Evolutionary conservation across 2,113 vertebrate species (phyloP), one percentile per base, ranked within the genome.

Genomic region (Struthio camelus): DNA sequence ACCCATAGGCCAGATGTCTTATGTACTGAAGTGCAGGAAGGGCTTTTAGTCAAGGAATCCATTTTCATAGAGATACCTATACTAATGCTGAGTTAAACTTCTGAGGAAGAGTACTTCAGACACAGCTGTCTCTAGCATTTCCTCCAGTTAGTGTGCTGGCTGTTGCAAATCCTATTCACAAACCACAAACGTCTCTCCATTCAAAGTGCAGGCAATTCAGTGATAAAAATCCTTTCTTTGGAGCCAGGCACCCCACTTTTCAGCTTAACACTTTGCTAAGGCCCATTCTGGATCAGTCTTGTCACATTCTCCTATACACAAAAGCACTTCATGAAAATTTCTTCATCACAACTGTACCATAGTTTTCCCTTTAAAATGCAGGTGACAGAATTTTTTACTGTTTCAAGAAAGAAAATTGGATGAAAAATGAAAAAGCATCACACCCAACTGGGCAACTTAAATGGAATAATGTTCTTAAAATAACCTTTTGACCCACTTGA

Each of bases 311-410:
- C 24, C n/a, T 46, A 23, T 14, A 64, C 1, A 3, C 12, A 87
- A 87, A 91, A 51, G 4, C 4, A 58, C 87, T 84, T 80, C 0
- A 34, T 77, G 30, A 69, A 42, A 2, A 32, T 77, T 86, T 82
- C 76, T 69, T 36, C 23, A 38, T 78, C 24, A 62, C 25, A 84
- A 70, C 0, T 0, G 9, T 38, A 38, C 64, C 1, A 1, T 58
- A 32, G 4, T 48, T 38, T 95, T 51, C 18, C 22, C 27, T 11
- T 80, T 65, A 53, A 90, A 83, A 70, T 8, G 3, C 10, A 73
- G 24, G 84, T 14, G 83, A n/a, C 7, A n/a, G 10, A 64, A 48
- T 11, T 44, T 64, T 78, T 82, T 59, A 75, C 24, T 59, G 59
- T 67, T 81, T 71, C 56, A 81, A 38, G 62, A 73, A 70, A 80